Conservation (phyloP, 2,888 invertebrate species). For the Acanthoscelides obtectus region DNA sequence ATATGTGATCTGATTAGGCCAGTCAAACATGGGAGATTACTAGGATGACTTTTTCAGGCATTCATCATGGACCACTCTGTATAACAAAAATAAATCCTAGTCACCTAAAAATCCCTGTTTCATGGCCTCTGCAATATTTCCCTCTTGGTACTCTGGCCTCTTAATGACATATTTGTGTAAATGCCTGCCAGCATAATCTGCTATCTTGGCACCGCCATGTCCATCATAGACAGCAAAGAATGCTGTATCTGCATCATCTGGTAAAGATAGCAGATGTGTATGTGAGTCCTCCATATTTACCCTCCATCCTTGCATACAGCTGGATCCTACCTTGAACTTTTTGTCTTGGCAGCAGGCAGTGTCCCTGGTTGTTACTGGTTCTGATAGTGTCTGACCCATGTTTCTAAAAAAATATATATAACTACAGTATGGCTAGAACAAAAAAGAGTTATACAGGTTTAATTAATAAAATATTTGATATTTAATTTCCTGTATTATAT, state of each 20-base stretch:
- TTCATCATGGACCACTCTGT: no score
- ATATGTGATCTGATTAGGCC: no score
- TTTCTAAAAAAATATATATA: constrained; percentile 16
- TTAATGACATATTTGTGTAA: constrained; percentile 87
- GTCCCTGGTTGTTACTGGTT: constrained; percentile 89
- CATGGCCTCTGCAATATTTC: constrained; percentile 79
- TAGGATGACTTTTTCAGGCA: no score
- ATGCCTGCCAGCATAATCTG: constrained; percentile 93
- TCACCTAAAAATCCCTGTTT: constrained; percentile 58
- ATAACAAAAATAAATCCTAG: background rate
- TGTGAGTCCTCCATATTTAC: constrained; percentile 99
- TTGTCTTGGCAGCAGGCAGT: constrained; percentile 75
- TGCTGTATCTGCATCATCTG: constrained; percentile 85
- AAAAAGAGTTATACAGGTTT: no score
- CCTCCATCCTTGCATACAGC: constrained; percentile 99
- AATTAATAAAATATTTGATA: no score
- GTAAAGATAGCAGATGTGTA: constrained; percentile 87
- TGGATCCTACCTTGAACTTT: constrained; percentile 79
- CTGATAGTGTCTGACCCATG: constrained; percentile 97
- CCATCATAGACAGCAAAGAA: constrained; percentile 98
- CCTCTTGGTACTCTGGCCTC: constrained; percentile 76
- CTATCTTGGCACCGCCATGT: constrained; percentile 71
- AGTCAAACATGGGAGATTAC: no score
- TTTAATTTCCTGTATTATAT: background rate
- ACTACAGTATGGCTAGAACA: background rate